Evolutionary conservation across 1,140 invertebrate species (phyloP), one percentile per base, ranked within the genome.

Genomic region (Brachystomella parvula): DNA sequence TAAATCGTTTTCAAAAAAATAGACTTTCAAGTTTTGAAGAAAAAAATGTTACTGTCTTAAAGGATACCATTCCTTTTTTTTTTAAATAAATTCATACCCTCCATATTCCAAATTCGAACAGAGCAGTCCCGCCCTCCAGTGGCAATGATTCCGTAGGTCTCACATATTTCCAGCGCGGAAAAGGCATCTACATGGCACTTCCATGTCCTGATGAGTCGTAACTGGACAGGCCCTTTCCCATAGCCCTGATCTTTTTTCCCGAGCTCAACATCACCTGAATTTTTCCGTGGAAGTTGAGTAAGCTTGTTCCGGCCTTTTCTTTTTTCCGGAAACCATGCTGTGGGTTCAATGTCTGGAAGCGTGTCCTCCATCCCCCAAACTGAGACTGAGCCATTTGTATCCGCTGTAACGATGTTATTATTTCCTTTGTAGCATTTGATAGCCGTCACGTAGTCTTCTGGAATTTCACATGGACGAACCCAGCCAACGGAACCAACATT

Each of bases 401-500:
- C 66, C 19, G 66, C 31, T 47, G 21, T 56, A 21, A 67, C 66
- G 3, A 67, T 3, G 3, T 44, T 19, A 33, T 59, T 67, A 30
- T 63, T 67, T 12, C 28, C n/a, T 2, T 44, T 44, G 9, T 24
- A 29, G 6, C 33, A 67, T 63, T 63, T 63, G 21, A 67, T 63
- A 32, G 49, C 57, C 3, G 66, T 67, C 3, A 67, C 66, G 28
- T 44, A 63, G 30, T 67, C 66, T 44, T 33, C 1, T 24, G 61
- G 47, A 32, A 44, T 19, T 3, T 26, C 56, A 29, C 66, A 67
- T 21, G 66, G 66, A 21, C 66, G 39, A 3, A 47, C 39, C 66
- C 66, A 67, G 3, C 66, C 66, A 6, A 67, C 66, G 2, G 66
- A 63, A 2, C 66, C 66, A 31, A 63, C 39, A 32, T 63, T 67